Conservation (phyloP, 2,797 vertebrate genomes). For the Melanotaenia pygmaea region DNA sequence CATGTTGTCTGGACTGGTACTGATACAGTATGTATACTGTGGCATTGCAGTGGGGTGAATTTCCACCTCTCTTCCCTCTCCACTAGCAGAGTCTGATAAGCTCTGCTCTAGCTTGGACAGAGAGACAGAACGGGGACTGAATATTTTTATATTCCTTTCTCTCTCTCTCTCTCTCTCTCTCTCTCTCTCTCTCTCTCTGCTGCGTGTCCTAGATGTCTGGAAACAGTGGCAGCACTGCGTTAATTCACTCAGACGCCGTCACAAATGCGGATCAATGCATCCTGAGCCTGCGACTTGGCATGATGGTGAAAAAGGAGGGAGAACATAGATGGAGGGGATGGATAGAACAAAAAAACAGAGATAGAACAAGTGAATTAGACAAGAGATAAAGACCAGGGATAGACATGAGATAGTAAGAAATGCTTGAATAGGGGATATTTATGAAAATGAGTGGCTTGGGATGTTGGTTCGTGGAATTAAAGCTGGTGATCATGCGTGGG, state of each 20-base stretch:
- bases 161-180: background rate
- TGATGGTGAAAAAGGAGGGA: conserved; percentile 32
- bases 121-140: conserved; percentile 61
- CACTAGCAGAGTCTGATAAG: conserved; percentile 59
- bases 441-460: conserved; percentile 61
- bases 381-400: conserved; percentile 40
- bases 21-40: conserved; percentile 53
- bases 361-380: conserved; percentile 63
- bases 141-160: background rate
- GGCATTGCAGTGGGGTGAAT: conserved; percentile 52
- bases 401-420: conserved; percentile 56
- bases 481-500: conserved; percentile 62
- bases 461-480: conserved; percentile 70
- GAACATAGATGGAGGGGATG: conserved; percentile 23
- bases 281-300: conserved; percentile 60
- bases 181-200: conserved; percentile 32
- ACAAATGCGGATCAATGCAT: conserved; percentile 66
- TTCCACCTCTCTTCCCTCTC: conserved; percentile 55
- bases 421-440: conserved; percentile 53
- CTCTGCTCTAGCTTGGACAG: conserved; percentile 57
- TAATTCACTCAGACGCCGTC: conserved; percentile 75
- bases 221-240: conserved; percentile 59
- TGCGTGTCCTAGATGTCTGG: conserved; percentile 74
- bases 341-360: conserved; percentile 38
- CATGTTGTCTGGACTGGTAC: conserved; percentile 46